phyloP scores from a whole-genome alignment of 2,888 invertebrate genomes.

The Dryadula phaetusa region DNA sequence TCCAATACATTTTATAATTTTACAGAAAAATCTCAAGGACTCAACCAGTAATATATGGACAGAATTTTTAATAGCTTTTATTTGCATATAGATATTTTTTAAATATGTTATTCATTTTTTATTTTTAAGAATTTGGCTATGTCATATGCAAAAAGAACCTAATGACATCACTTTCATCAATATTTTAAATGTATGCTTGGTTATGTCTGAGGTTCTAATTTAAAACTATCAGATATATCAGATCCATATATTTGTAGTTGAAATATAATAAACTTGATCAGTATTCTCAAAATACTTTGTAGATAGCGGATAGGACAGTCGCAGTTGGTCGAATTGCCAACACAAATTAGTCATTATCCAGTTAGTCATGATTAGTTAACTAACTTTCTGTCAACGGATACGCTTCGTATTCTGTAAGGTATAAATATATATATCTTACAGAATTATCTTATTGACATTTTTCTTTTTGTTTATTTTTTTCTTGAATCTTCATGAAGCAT shows the following conservation, averaged over 20 bases:
- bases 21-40: too few relatives aligned
- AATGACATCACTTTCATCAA: too few relatives aligned
- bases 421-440: background rate
- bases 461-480: too few relatives aligned
- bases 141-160: too few relatives aligned
- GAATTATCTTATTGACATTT: too few relatives aligned
- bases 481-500: too few relatives aligned
- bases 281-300: background rate
- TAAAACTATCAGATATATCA: background rate
- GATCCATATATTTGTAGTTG: background rate
- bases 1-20: too few relatives aligned
- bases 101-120: background rate
- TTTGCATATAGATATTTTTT: background rate
- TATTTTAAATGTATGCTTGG: too few relatives aligned
- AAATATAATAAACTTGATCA: constrained; percentile 4
- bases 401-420: constrained; percentile 63
- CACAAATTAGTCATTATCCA: constrained; percentile 76
- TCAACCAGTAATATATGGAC: too few relatives aligned
- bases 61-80: too few relatives aligned
- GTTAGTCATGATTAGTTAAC: constrained; percentile 72
- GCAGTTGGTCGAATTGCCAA: constrained; percentile 59
- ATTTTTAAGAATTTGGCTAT: background rate
- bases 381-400: constrained; percentile 74
- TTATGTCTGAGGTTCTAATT: too few relatives aligned
- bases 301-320: constrained; percentile 50